Conservation (phyloP, 2,888 invertebrate species). For the Chouioia cunea region DNA sequence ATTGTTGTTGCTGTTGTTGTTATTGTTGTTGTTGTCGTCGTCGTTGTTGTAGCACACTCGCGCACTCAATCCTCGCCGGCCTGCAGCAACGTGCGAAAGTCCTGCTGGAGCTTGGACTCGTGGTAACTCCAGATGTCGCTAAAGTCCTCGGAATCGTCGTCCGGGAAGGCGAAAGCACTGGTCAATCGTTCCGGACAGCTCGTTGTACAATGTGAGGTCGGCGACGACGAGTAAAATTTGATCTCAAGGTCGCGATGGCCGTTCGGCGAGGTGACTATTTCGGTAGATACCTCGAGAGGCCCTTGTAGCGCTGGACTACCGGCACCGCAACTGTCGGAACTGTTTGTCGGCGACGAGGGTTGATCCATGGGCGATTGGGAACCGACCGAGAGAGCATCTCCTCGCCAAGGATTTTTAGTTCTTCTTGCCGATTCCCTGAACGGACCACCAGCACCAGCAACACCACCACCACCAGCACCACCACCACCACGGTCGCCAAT, state of each 20-base stretch:
- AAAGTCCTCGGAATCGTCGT: slow-evolving; percentile 58
- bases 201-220: slow-evolving; percentile 51
- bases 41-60: neutral
- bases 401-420: slow-evolving; percentile 61
- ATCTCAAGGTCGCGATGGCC: slow-evolving; percentile 85
- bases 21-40: too few species aligned
- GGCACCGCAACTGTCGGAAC: slow-evolving; percentile 43
- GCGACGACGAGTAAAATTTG: slow-evolving; percentile 79
- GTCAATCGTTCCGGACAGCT: slow-evolving; percentile 62
- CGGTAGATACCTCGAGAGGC: slow-evolving; percentile 80
- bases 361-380: slow-evolving; percentile 48
- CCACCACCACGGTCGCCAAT: slow-evolving; percentile 61
- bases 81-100: slow-evolving; percentile 64
- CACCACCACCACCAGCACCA: slow-evolving; percentile 45
- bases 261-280: slow-evolving; percentile 82
- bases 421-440: slow-evolving; percentile 49
- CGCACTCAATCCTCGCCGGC: slow-evolving; percentile 61
- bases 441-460: too few species aligned
- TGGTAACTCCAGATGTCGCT: slow-evolving; percentile 67
- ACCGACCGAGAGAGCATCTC: slow-evolving; percentile 59
- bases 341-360: slow-evolving; percentile 49
- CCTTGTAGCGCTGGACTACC: slow-evolving; percentile 56
- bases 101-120: slow-evolving; percentile 65
- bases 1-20: too few species aligned
- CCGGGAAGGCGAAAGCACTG: slow-evolving; percentile 49